Evolutionary conservation across 2,888 invertebrate species (phyloP).

Genomic region (Alviniconcha strummeri): DNA sequence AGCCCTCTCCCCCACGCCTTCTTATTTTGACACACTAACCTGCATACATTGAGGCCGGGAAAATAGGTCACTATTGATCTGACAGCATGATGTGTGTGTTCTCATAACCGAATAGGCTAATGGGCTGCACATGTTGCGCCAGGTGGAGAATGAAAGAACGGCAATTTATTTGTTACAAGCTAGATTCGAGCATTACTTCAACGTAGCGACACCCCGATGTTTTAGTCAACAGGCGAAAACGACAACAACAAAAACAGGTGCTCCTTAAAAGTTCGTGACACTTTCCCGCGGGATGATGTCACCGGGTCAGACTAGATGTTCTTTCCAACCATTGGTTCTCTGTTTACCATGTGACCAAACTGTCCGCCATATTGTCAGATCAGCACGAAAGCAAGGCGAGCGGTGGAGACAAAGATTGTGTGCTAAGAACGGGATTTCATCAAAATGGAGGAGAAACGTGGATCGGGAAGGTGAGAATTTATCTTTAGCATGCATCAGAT

Average conservation of each 20-base stretch:
- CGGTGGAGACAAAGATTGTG: constrained; percentile 27
- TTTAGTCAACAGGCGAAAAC: neutral
- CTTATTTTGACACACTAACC: neutral
- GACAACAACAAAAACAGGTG: neutral
- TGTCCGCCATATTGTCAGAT: constrained; percentile 53
- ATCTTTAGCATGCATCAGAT: neutral
- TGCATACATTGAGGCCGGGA: neutral
- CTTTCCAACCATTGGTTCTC: constrained; percentile 36
- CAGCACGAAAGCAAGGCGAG: constrained; percentile 21
- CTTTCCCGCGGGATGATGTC: constrained; percentile 49
- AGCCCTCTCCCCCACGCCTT: neutral
- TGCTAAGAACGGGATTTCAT: constrained; percentile 28
- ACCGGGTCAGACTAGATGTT: constrained; percentile 33
- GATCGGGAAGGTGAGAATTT: constrained; percentile 56
- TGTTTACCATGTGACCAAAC: constrained; percentile 48
- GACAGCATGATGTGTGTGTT: neutral
- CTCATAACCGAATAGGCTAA: neutral
- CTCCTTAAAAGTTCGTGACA: neutral
- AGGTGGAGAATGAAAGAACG: neutral
- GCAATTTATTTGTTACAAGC: neutral
- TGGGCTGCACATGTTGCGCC: neutral
- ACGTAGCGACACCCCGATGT: neutral
- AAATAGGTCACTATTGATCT: neutral
- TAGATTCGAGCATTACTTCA: too few relatives aligned
- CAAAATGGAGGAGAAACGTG: constrained; percentile 64